A percentile compares a stretch with the other conserved stretches of the same genome.
phyloP scores from a whole-genome alignment of 2,113 vertebrate genomes.

The Progne subis region DNA sequence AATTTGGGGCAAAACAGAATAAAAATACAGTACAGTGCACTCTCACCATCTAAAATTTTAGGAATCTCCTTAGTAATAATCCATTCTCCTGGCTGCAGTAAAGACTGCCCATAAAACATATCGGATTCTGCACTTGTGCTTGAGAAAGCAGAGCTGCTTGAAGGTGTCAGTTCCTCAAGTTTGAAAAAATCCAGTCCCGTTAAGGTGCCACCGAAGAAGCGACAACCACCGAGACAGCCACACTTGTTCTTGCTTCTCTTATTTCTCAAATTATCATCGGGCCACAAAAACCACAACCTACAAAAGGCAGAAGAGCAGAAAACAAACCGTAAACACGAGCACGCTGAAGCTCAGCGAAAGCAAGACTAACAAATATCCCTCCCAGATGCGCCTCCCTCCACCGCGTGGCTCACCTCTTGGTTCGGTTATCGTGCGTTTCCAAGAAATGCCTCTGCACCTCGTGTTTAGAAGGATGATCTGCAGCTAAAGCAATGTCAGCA shows the following conservation, averaged over 20 bases:
- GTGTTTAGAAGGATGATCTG: constrained; percentile 91
- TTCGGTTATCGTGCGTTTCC: constrained; percentile 88
- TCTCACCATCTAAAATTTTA: constrained; percentile 87
- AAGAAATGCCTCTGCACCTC: constrained; percentile 95
- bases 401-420: constrained; percentile 81
- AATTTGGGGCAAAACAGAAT: neutral
- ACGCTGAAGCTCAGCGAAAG: neutral
- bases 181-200: constrained; percentile 91
- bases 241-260: constrained; percentile 91
- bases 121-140: constrained; percentile 84
- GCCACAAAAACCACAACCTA: constrained; percentile 98
- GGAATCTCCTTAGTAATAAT: constrained; percentile 91
- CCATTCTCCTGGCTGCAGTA: constrained; percentile 93
- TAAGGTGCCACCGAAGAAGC: constrained; percentile 91
- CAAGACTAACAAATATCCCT: neutral
- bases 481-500: constrained; percentile 92
- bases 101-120: constrained; percentile 94
- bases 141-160: constrained; percentile 91
- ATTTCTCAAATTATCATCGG: constrained; percentile 85
- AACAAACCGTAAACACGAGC: neutral
- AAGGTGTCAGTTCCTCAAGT: constrained; percentile 91
- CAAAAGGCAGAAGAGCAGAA: neutral
- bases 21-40: neutral
- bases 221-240: constrained; percentile 94
- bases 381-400: neutral